Conservation (phyloP, 1,140 invertebrate genomes). For the Hyles euphorbiae region DNA sequence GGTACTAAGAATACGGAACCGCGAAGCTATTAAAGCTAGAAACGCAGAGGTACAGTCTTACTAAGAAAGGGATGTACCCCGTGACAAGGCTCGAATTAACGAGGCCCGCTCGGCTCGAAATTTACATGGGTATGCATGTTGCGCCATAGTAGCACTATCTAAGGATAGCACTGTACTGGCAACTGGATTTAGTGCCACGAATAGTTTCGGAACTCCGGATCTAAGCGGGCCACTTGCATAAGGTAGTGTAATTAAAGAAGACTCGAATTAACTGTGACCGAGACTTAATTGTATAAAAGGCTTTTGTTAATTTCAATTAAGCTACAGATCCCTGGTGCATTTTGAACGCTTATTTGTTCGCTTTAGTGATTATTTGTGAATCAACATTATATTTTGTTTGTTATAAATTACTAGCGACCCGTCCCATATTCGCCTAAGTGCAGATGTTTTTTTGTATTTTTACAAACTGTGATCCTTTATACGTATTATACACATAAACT, state of each 20-base stretch:
- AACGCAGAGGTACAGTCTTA: constrained; percentile 31
- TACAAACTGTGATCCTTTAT: too few species aligned
- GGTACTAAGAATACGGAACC: too few species aligned
- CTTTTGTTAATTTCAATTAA: constrained; percentile 20
- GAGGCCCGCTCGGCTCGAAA: constrained; percentile 39
- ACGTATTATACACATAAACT: too few species aligned
- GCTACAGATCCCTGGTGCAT: too few species aligned
- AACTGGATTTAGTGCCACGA: constrained; percentile 52
- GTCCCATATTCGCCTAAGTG: too few species aligned
- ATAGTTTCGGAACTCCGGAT: constrained; percentile 47
- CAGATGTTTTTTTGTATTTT: too few species aligned
- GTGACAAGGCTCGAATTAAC: constrained; percentile 58
- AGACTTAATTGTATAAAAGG: constrained; percentile 27
- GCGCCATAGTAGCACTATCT: constrained; percentile 38
- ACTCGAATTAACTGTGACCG: constrained; percentile 40
- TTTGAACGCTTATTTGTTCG: too few species aligned
- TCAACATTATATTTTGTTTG: too few species aligned
- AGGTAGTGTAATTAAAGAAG: constrained; percentile 60
- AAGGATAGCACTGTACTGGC: constrained; percentile 29
- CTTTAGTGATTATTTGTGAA: too few species aligned
- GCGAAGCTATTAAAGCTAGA: constrained; percentile 10
- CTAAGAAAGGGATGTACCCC: constrained; percentile 55
- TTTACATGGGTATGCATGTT: constrained; percentile 63
- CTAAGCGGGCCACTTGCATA: constrained; percentile 33
- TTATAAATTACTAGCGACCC: too few species aligned